phyloP scores from a whole-genome alignment of 1,140 invertebrate species.

The Eumaeus atala region DNA sequence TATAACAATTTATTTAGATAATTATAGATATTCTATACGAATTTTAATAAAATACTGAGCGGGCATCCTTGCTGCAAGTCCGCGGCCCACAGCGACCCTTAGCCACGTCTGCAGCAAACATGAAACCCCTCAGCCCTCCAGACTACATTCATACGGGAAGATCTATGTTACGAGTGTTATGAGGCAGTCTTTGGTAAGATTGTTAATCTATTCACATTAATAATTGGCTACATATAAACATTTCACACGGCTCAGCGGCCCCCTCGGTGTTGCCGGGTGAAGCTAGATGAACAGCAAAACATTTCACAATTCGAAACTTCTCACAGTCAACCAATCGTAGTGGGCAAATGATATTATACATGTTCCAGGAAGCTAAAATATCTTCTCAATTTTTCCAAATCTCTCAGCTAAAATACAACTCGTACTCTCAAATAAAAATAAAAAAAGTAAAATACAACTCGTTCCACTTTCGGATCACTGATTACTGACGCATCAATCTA shows the following conservation, averaged over 20 bases:
- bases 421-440: no score
- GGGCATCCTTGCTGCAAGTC: background rate
- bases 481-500: no score
- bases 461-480: no score
- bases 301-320: background rate
- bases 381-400: no score
- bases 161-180: constrained; percentile 20
- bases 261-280: background rate
- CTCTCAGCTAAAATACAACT: no score
- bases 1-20: background rate
- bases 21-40: constrained; percentile 3
- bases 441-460: no score
- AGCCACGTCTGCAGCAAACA: no score
- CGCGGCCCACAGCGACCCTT: no score
- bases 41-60: background rate
- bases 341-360: background rate
- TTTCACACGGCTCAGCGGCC: background rate
- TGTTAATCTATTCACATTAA: constrained; percentile 16
- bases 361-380: background rate
- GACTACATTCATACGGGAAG: constrained; percentile 18
- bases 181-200: constrained; percentile 33
- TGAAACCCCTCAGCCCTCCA: no score
- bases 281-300: background rate
- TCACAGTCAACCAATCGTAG: background rate
- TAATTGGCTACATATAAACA: background rate